Evolutionary conservation across 1,140 invertebrate species (phyloP), one percentile per base, ranked within the genome.

Genomic region (Hyles euphorbiae): DNA sequence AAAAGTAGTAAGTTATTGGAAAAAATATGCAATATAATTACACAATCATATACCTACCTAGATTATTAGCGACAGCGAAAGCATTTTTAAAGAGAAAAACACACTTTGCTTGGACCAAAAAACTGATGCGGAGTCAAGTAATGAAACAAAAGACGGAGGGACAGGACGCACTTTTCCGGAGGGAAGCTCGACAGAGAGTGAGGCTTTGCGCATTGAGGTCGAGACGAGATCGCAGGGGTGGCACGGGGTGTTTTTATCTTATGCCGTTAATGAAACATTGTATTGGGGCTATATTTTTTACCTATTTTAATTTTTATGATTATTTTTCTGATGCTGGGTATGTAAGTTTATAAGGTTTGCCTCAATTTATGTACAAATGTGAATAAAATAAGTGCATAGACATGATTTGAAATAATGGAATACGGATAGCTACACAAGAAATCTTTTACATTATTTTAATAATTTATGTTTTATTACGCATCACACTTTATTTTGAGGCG

Each of bases 181-280:
- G 72, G 68, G 62, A 74, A 70, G 76, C 69, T 76, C 61, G 61
- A 58, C 48, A 62, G 66, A 74, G 71, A 84, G 74, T 80, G 82
- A 84, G 76, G 65, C 63, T 78, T 59, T 75, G 81, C 82, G 82
- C 80, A 83, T 64, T 76, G 71, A 68, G 65, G 59, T 36, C 63
- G 55, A 72, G 72, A 68, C 73, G 54, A 67, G 55, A 56, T 47
- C 9, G 32, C 74, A 85, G 80, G 80, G 82, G 59, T 83, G 62
- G 33, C 75, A 67, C 58, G 8, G 36, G 22, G 45, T 40, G 6
- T 34, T 53, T 22, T 53, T 5, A 5, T 40, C 4, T 40, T 40
- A 40, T 22, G 22, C 36, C 36, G 36, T 40, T 5, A 40, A 40
- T 40, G 4, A 40, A 40, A 40, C 4, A 40, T 22, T 22, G 22